A percentile compares a stretch with the other conserved stretches of the same genome.
Evolutionary conservation across 2,888 invertebrate genomes (phyloP).

Genomic region (Cerceris rybyensis): DNA sequence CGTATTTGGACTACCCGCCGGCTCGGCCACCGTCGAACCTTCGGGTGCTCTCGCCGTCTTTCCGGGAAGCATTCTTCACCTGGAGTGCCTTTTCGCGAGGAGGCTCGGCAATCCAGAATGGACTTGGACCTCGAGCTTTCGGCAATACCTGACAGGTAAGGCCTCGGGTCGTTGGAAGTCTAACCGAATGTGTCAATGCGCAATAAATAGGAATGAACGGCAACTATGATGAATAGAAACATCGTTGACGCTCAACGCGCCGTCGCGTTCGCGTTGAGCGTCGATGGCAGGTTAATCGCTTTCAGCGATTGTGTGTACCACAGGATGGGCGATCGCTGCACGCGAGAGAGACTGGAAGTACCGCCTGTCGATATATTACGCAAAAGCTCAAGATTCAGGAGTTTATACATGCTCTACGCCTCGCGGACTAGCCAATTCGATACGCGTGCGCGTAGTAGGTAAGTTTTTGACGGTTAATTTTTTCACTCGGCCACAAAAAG

Average conservation of each 20-base stretch:
- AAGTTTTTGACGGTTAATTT: constrained; percentile 73
- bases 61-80: constrained; percentile 90
- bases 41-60: constrained; percentile 90
- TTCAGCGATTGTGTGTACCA: constrained; percentile 30
- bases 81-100: constrained; percentile 91
- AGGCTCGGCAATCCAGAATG: constrained; percentile 92
- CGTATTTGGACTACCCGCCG: constrained; percentile 88
- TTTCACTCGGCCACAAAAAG: no score
- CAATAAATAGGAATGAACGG: background rate
- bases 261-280: background rate
- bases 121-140: constrained; percentile 93
- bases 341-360: constrained; percentile 92
- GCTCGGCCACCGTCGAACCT: constrained; percentile 91
- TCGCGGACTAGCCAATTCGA: constrained; percentile 89
- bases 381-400: constrained; percentile 92
- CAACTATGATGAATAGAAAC: background rate
- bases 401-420: constrained; percentile 93
- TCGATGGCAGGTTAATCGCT: no score
- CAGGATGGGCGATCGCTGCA: constrained; percentile 89
- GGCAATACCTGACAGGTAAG: constrained; percentile 90
- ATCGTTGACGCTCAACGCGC: background rate
- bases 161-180: background rate
- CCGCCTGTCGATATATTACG: constrained; percentile 91
- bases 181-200: background rate
- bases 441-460: constrained; percentile 90